These are phyloP conservation scores for Orthonyx spaldingii DNA, from an alignment of 2,113 vertebrate genomes.

Conservation along the genomic window DNA sequence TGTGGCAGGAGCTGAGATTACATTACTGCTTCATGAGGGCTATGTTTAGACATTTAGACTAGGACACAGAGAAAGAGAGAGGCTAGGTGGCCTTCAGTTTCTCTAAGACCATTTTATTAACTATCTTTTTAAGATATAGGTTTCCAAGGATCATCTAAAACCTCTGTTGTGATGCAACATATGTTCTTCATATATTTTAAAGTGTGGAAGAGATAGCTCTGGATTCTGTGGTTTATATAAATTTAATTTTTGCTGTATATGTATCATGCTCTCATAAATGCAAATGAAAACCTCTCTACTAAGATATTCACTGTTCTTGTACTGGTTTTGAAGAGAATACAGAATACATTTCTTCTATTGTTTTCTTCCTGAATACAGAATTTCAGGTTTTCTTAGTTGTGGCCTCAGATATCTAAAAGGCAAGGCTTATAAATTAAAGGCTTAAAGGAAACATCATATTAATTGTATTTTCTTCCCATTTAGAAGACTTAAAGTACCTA, in stretches of 20 bases:
- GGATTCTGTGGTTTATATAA: not conserved
- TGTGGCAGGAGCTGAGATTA: not conserved
- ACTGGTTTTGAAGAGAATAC: not conserved
- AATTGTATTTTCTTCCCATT: not conserved
- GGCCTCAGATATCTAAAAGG: not conserved
- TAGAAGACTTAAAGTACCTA: not conserved
- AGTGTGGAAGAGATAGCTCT: not conserved
- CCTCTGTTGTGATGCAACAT: not conserved
- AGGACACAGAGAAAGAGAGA: not conserved
- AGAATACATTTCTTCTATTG: not conserved
- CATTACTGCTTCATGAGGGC: not conserved
- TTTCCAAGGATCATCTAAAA: not conserved
- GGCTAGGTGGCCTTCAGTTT: not conserved
- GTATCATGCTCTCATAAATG: not conserved
- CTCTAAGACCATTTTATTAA: not conserved
- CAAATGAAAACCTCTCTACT: not conserved
- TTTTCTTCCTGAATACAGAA: not conserved
- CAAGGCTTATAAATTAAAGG: not conserved
- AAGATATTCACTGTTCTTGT: not conserved
- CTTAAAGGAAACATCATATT: not conserved
- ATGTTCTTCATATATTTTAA: not conserved
- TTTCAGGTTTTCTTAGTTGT: not conserved
- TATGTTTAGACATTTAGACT: not conserved
- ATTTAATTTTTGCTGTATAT: not conserved
- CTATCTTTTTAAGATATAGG: not conserved